Conservation (phyloP, 2,888 invertebrate genomes). For the Ramazzottius varieornatus region DNA sequence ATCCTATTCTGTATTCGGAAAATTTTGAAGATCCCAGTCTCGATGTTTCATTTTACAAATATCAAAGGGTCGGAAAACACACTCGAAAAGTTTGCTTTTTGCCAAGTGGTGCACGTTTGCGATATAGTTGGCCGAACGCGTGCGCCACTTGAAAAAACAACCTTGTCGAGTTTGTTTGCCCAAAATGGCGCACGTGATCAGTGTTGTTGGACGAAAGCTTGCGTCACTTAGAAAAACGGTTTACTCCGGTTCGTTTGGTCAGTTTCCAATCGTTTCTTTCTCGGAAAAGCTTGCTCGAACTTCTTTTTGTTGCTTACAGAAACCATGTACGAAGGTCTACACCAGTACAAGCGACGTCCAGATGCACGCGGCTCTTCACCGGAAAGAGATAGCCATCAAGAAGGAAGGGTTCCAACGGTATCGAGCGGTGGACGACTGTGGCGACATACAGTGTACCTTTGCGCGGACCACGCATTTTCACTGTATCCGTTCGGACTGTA, state of each 20-base stretch:
- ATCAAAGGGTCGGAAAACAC: too few relatives aligned
- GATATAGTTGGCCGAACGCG: too few relatives aligned
- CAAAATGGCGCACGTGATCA: too few relatives aligned
- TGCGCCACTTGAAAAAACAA: too few relatives aligned
- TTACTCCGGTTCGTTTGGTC: too few relatives aligned
- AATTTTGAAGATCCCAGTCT: background rate
- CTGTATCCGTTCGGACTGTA: slow-evolving; percentile 64
- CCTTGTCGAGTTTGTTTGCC: too few relatives aligned
- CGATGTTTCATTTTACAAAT: too few relatives aligned
- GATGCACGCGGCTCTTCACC: slow-evolving; percentile 95
- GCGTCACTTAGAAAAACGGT: too few relatives aligned
- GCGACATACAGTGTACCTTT: slow-evolving; percentile 65
- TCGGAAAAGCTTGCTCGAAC: background rate
- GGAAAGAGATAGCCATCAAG: slow-evolving; percentile 86
- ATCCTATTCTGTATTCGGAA: background rate
- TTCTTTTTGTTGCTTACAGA: slow-evolving; percentile 18
- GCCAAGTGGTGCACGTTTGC: too few relatives aligned
- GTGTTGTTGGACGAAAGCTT: too few relatives aligned
- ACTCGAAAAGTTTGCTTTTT: too few relatives aligned
- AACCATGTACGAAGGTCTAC: slow-evolving; percentile 50
- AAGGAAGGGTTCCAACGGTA: slow-evolving; percentile 91
- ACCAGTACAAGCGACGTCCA: slow-evolving; percentile 95
- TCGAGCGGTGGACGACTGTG: slow-evolving; percentile 81
- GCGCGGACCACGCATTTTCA: slow-evolving; percentile 94
- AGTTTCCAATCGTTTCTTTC: too few relatives aligned